Evolutionary conservation across 2,113 vertebrate genomes (phyloP).

Genomic region (Spea multiplicata): DNA sequence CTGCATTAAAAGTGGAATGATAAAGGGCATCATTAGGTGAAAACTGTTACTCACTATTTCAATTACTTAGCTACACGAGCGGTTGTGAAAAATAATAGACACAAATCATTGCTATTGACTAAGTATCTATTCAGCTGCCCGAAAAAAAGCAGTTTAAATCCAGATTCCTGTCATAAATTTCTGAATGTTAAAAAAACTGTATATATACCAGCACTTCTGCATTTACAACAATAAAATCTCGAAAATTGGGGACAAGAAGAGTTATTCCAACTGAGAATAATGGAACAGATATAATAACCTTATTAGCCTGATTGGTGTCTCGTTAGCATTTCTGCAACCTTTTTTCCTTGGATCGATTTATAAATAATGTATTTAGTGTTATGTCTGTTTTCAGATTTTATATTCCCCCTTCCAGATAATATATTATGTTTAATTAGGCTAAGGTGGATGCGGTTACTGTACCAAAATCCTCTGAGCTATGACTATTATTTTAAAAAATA

Average conservation of each 20-base stretch:
- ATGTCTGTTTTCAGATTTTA: conserved; percentile 52
- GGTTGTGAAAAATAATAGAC: conserved; percentile 60
- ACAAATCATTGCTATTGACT: conserved; percentile 60
- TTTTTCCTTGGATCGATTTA: conserved; percentile 41
- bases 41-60: conserved; percentile 65
- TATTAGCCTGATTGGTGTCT: conserved; percentile 53
- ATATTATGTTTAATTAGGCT: conserved; percentile 59
- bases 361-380: conserved; percentile 56
- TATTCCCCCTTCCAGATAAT: conserved; percentile 54
- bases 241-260: conserved; percentile 31
- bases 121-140: conserved; percentile 54
- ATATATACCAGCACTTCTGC: conserved; percentile 37
- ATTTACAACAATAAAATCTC: conserved; percentile 46
- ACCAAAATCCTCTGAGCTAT: conserved; percentile 52
- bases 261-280: conserved; percentile 53
- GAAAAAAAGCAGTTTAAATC: conserved; percentile 49
- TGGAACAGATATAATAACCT: conserved; percentile 46
- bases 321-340: conserved; percentile 52
- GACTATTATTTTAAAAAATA: conserved; percentile 49
- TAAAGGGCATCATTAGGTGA: conserved; percentile 65
- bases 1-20: conserved; percentile 65
- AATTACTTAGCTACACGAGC: conserved; percentile 58
- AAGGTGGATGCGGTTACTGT: conserved; percentile 40
- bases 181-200: conserved; percentile 50
- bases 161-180: conserved; percentile 50